Base-by-base conservation (phyloP, 2,888 invertebrate species). In the Tetramorium bicarinatum region DNA sequence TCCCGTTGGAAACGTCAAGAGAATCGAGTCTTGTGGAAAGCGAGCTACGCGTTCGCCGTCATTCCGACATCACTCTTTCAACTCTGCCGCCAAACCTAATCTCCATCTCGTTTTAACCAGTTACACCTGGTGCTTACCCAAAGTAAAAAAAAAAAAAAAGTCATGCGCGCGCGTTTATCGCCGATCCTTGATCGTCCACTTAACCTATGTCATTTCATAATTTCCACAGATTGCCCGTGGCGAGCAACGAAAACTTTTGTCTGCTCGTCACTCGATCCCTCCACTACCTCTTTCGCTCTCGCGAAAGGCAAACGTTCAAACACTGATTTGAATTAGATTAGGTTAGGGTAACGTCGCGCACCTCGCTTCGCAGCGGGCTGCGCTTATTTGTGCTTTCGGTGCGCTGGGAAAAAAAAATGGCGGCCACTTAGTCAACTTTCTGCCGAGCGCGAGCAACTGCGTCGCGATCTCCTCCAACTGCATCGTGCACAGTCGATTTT, bases 21-120 rank as follows among this genome's bases (percentile, higher is more conserved):
- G 1, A 8, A 1, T 29, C 9, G 44, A 25, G 47, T 8, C 15
- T 38, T 25, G 9, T 9, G 18, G 90, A 93, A 93, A 93, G 93
- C 93, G 93, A 93, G 93, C 93, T 88, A 21, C 44, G 29, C 15
- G 8, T 64, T 34, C 3, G 9, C n/a, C 11, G 21, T 15, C 21
- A 38, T 62, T 62, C 6, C 9, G 9, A 4, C 3, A 34, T 7
- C 13, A 13, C 49, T 38, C 13, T n/a, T 34, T 61, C 15, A 13
- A 29, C 13, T 29, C 29, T 15, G 29, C 41, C 56, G 41, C 29
- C 61, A 34, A 29, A 59, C 38, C 38, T 15, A 59, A 61, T 75
- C 6, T 75, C n/a, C n/a, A 9, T n/a, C 9, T 44, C 13, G 18
- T n/a, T 21, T 6, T 9, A 38, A 15, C 21, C 47, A 15, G 47